phyloP scores from a whole-genome alignment of 2,797 vertebrate genomes.

The Pyrocephalus nanus region DNA sequence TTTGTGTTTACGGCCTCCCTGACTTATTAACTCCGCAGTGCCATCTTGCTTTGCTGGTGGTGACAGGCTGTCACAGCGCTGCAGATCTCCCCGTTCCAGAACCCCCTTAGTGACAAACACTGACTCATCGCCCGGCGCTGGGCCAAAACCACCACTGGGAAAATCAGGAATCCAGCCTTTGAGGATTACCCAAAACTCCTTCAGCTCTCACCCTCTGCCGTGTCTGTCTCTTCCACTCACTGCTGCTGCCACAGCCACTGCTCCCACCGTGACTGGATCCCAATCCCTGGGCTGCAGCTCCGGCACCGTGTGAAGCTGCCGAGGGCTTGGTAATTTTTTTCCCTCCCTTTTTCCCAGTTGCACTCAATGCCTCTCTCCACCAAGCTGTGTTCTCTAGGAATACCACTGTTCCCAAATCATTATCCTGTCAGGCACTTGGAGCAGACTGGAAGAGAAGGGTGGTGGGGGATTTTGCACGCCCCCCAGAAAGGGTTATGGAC shows the following conservation, averaged over 20 bases:
- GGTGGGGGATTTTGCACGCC: neutral
- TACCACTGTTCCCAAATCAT: accelerated
- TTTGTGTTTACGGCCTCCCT: neutral
- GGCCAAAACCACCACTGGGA: neutral
- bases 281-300: neutral
- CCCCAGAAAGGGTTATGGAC: neutral
- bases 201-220: neutral
- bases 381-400: neutral
- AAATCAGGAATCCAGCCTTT: neutral
- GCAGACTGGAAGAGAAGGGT: neutral
- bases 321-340: neutral
- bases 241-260: accelerated
- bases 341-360: neutral
- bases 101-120: neutral
- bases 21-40: neutral
- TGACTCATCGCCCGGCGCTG: neutral
- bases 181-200: neutral
- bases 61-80: conserved; percentile 29
- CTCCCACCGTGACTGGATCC: neutral
- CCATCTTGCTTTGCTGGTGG: neutral
- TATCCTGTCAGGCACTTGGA: neutral
- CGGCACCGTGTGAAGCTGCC: accelerated
- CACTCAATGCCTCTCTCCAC: neutral
- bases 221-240: neutral
- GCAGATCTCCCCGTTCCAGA: neutral